Evolutionary conservation across 2,888 invertebrate species (phyloP), one percentile per base, ranked within the genome.

Genomic region (Xestia rhomboidea): DNA sequence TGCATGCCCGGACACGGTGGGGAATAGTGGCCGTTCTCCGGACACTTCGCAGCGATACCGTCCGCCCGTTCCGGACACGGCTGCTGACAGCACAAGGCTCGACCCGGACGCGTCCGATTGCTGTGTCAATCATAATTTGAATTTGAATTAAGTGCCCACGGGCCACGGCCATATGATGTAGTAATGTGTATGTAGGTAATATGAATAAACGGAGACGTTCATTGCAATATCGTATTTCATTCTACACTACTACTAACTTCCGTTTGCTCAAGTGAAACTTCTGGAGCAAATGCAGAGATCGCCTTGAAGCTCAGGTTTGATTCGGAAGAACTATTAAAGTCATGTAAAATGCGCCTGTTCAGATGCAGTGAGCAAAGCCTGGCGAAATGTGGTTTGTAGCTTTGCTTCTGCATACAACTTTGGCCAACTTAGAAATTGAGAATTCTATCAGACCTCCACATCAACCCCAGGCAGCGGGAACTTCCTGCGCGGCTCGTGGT

Each of bases 381-480:
- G 60, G 30, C 30, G 60, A 21, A 60, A 51, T 51, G 15, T 30
- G 21, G 49, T 21, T 49, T 49, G 30, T 60, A 7, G 18, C 30
- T 70, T 21, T 49, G 24, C 15, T 46, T 60, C 57, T 21, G n/a
- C n/a, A 46, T 44, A 69, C n/a, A 8, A 6, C 6, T 71, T 69
- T 27, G 7, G 27, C 38, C 21, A 73, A 15, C n/a, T 41, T 54
- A 34, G 10, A 73, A 41, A 41, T 10, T 18, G 2, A 30, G 8
- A 15, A 60, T 15, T 34, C 10, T 51, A 38, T 54, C 44, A 64
- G 24, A 99, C 99, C 96, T 98, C 98, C 62, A 99, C 98, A 89
- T 98, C 97, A 79, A 99, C 98, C 87, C 99, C 99, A 0, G 98
- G 98, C 88, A 98, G 96, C 75, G 97, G 97, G 93, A 98, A 98